Percentiles rank a stretch among this genome's conserved stretches.
phyloP scores from a whole-genome alignment of 2,888 invertebrate genomes.

The Mylabris sibirica region DNA sequence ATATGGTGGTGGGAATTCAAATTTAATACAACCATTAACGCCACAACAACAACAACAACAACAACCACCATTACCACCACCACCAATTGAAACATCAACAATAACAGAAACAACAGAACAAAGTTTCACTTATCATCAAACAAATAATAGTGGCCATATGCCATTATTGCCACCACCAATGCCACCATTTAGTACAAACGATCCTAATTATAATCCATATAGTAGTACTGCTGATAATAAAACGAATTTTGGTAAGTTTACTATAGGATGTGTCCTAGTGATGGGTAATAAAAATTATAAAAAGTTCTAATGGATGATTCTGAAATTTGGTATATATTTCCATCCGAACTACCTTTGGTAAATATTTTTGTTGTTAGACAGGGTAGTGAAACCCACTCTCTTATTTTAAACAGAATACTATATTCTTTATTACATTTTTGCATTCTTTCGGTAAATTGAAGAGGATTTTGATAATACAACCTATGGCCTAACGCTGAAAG shows the following conservation, averaged over 20 bases:
- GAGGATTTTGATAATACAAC: too few species aligned
- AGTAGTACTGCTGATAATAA: neutral
- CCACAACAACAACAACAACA: constrained; percentile 46
- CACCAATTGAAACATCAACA: constrained; percentile 43
- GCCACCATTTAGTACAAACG: constrained; percentile 56
- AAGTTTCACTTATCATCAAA: constrained; percentile 30
- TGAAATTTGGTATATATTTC: too few species aligned
- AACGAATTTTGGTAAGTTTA: neutral
- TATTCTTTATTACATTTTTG: too few species aligned
- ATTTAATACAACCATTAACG: constrained; percentile 58
- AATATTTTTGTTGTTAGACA: too few species aligned
- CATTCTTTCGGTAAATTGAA: too few species aligned
- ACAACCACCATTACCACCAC: constrained; percentile 58
- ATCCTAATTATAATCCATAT: constrained; percentile 4
- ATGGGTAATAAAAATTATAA: too few species aligned
- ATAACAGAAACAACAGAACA: neutral
- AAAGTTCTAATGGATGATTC: too few species aligned
- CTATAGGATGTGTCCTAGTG: too few species aligned
- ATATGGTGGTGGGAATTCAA: constrained; percentile 34
- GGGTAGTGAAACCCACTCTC: too few species aligned
- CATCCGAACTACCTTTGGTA: too few species aligned
- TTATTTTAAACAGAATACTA: too few species aligned
- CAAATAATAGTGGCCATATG: constrained; percentile 49
- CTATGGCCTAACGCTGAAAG: too few species aligned
- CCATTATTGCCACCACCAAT: constrained; percentile 67